Base-by-base conservation (phyloP, 2,888 invertebrate genomes). In the Clitarchus hookeri region DNA sequence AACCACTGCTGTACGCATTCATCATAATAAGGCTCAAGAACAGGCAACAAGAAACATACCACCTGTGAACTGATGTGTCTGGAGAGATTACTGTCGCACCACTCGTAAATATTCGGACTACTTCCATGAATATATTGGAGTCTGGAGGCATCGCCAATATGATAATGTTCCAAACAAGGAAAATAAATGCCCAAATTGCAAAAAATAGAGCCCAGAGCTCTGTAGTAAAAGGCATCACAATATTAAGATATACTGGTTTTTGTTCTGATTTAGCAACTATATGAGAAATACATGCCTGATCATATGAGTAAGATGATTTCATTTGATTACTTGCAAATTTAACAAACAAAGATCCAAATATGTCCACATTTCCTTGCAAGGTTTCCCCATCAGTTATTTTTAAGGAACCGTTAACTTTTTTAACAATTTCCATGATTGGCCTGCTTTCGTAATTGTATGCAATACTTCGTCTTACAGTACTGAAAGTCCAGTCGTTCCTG, bases 1-100 rank as follows among this genome's bases (percentile, higher is more conserved):
- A 23, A 65, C 65, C 65, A 65, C 65, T 65, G 65, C 65, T 65
- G 65, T 65, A 65, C 16, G 65, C 65, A 65, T 65, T 65, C 65
- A 65, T 65, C 19, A 65, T 65, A 23, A 65, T 19, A 23, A 65
- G 65, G 16, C 65, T 65, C 19, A 65, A n/a, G 19, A 65, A 9
- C 19, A 65, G 65, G 8, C 65, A 65, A 65, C 65, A 65, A 23
- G 23, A 65, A 65, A 65, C 65, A 65, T 16, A n/a, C 65, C 65
- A 65, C n/a, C 65, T n/a, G 16, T n/a, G 19, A 1, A 65, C n/a
- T 23, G 65, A 65, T 65, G 8, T 19, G 8, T 0, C 8, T 23
- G 6, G 23, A 65, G 0, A 19, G 2, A 65, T 1, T 65, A 65
- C n/a, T 23, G n/a, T 65, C n/a, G n/a, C 65, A 65, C 65, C 65